phyloP scores from a whole-genome alignment of 2,888 invertebrate genomes.

The Ferdinandea cuprea region DNA sequence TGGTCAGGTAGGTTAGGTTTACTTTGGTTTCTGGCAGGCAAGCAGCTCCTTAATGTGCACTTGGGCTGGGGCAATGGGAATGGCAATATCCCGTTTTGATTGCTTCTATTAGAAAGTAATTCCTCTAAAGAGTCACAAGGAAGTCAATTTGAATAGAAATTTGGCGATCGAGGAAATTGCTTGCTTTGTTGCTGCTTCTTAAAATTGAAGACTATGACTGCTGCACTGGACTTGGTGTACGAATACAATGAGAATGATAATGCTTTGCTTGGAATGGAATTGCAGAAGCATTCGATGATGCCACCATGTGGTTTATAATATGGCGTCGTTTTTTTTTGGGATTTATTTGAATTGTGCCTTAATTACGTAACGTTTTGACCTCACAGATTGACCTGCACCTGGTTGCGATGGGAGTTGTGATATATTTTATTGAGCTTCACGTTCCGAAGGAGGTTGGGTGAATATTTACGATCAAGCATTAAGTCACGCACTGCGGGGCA shows the following conservation, averaged over 20 bases:
- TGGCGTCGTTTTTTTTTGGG: constrained; percentile 31
- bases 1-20: constrained; percentile 62
- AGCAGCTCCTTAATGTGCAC: constrained; percentile 50
- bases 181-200: constrained; percentile 60
- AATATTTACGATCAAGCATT: no score
- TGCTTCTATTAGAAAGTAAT: constrained; percentile 75
- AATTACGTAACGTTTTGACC: constrained; percentile 60
- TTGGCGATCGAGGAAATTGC: constrained; percentile 73
- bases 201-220: constrained; percentile 60
- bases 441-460: no score
- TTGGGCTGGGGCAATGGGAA: constrained; percentile 64
- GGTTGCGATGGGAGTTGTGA: constrained; percentile 11
- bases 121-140: constrained; percentile 74
- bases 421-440: constrained; percentile 27
- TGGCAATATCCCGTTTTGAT: constrained; percentile 74
- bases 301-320: background rate
- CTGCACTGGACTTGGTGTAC: background rate
- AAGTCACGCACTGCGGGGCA: no score
- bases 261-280: constrained; percentile 42
- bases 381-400: constrained; percentile 22
- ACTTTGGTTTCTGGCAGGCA: constrained; percentile 19
- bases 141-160: constrained; percentile 74
- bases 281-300: constrained; percentile 39
- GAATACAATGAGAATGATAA: constrained; percentile 29
- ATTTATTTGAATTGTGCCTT: constrained; percentile 61